Conservation (phyloP, 2,888 invertebrate species). For the Lingula anatina region DNA sequence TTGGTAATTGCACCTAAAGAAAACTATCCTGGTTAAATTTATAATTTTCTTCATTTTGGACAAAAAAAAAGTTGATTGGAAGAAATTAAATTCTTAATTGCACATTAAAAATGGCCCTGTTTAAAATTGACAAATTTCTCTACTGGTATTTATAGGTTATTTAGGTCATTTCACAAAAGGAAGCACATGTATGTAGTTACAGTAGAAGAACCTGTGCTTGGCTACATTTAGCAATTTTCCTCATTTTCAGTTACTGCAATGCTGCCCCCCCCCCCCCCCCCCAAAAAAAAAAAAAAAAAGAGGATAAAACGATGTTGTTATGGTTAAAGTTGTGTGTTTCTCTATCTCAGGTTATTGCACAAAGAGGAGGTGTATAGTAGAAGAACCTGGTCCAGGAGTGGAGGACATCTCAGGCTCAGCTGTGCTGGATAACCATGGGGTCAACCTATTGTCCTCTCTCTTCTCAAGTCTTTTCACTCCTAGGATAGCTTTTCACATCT, state of each 20-base stretch:
- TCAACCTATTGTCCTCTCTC: conserved; percentile 77
- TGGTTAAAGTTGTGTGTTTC: background rate
- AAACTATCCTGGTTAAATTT: background rate
- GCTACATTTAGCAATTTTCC: background rate
- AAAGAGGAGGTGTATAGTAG: conserved; percentile 64
- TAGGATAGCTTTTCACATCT: conserved; percentile 25
- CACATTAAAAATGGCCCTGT: too few species aligned
- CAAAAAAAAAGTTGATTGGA: too few species aligned
- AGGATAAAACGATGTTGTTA: background rate
- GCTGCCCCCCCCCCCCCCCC: too few species aligned
- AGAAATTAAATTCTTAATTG: too few species aligned
- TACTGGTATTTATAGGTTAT: too few species aligned
- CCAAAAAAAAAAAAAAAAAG: conserved; percentile 2
- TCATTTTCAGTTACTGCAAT: conserved; percentile 4
- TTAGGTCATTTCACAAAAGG: too few species aligned
- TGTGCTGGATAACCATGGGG: conserved; percentile 79
- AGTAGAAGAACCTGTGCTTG: background rate
- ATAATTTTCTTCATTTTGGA: background rate
- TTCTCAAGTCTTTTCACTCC: conserved; percentile 56
- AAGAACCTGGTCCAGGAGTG: conserved; percentile 65
- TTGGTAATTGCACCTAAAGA: background rate
- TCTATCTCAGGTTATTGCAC: conserved; percentile 62
- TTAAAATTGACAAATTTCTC: too few species aligned
- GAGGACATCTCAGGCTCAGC: conserved; percentile 71
- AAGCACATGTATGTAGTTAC: too few species aligned